Base-by-base conservation (phyloP, 2,888 invertebrate genomes). In the Kryphioiulus occultus region DNA sequence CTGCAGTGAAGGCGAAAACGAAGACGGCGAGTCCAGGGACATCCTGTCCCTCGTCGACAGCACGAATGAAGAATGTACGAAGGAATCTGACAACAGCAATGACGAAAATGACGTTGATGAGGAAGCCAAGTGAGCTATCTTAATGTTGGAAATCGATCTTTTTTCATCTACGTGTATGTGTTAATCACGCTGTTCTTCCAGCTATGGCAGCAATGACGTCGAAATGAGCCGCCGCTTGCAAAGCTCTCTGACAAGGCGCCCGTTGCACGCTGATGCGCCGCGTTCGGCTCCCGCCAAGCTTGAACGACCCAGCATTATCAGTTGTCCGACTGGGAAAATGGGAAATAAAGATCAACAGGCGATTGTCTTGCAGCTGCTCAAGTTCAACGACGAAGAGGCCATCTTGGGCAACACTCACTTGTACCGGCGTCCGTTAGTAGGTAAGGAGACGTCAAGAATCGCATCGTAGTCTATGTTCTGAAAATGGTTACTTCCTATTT, bases 31-130 rank as follows among this genome's bases (percentile, higher is more conserved):
- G 42, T 89, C 88, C 22, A 87, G 85, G 44, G 89, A 89, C 59
- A 87, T 88, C 17, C 88, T 89, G 59, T 85, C 32, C n/a, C 53
- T 87, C 10, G 47, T 86, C 4, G 87, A 87, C 30, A 87, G 87
- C 78, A n/a, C 30, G 10, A 68, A 84, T 12, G 88, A 83, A 86
- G 88, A 88, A 32, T 87, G 86, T 53, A 86, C 89, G 2, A 88
- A 90, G 9, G 89, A 90, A 22, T 90, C 90, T 39, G 91, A 90
- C 32, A 91, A 90, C 88, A 91, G 91, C 88, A 91, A 91, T 90
- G 96, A 96, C 91, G 97, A 97, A 91, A 85, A 85, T 17, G 96
- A 96, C 91, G 95, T 96, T 0, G 96, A 97, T 91, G 95, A 96
- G 90, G 96, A 96, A 92, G 96, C 96, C 3, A 96, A 96, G 92